Evolutionary conservation across 2,797 vertebrate species (phyloP), one percentile per base, ranked within the genome.

Genomic region (Synaphobranchus kaupii): DNA sequence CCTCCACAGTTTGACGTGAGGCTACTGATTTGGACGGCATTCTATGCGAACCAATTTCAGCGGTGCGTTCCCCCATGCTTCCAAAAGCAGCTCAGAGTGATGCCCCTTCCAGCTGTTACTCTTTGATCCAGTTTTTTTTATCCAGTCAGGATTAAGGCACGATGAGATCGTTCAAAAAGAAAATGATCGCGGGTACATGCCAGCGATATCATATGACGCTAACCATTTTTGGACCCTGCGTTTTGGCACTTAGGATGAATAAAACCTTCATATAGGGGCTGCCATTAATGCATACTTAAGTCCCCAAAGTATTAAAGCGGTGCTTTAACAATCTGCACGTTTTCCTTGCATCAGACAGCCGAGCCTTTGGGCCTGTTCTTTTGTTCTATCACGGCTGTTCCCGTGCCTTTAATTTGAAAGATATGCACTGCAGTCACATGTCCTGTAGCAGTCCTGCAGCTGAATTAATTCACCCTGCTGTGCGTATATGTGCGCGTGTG

Each of bases 261-360:
- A 81, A 22, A 47, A 25, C 78, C 50, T 81, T 48, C 47, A 50
- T 81, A 81, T 50, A 15, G 78, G 22, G 47, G 47, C 47, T 28
- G 44, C n/a, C 20, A 81, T 81, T 25, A 50, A 25, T 48, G 76
- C 34, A 22, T 22, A 47, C 78, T 81, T 50, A 9, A 0, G 78
- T 81, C 44, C 78, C 78, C 25, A 12, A 25, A n/a, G 44, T 47
- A 78, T 78, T 81, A 81, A 81, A 81, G 22, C 73, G 15, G 15
- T 22, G 78, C 5, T 81, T 81, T 81, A n/a, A n/a, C 78, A 81
- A 31, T 80, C 76, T 80, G 39, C n/a, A 48, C 44, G 2, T 80
- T 80, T 13, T 73, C 68, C 20, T 22, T 39, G 39, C 34, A 48
- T 39, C 8, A 48, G 76, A 80, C 34, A 80, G 34, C 76, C 34